These are phyloP conservation scores for Crypturellus tataupa DNA, from an alignment of 2,797 vertebrate genomes.

Conservation along the genomic window DNA sequence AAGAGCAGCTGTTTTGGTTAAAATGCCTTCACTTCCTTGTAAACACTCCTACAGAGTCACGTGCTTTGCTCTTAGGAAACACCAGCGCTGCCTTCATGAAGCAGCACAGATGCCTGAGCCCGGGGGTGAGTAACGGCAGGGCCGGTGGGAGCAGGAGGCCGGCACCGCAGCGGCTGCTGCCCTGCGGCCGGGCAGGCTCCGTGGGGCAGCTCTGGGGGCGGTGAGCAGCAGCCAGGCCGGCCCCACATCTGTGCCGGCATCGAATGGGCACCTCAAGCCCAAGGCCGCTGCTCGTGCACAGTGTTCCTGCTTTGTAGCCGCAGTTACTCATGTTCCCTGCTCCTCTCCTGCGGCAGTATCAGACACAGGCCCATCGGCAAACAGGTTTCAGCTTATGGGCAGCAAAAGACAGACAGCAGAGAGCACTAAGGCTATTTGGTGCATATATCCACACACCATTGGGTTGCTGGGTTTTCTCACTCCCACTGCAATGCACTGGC, in stretches of 20 bases:
- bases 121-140: background rate
- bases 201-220: fast-evolving
- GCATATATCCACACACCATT: background rate
- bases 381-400: background rate
- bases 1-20: background rate
- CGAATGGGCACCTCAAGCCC: fast-evolving
- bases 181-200: background rate
- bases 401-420: no score
- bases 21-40: background rate
- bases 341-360: background rate
- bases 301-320: background rate
- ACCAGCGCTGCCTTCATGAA: background rate
- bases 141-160: background rate
- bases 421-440: background rate
- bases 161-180: background rate
- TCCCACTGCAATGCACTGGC: background rate
- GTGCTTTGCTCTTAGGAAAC: background rate
- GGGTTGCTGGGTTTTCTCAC: background rate
- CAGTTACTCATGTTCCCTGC: background rate
- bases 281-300: background rate
- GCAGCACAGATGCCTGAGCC: background rate
- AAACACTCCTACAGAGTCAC: background rate
- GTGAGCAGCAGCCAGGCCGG: no score
- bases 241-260: background rate
- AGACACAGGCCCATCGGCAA: fast-evolving